Evolutionary conservation across 2,888 invertebrate genomes (phyloP).

Genomic region (Agrochola litura): DNA sequence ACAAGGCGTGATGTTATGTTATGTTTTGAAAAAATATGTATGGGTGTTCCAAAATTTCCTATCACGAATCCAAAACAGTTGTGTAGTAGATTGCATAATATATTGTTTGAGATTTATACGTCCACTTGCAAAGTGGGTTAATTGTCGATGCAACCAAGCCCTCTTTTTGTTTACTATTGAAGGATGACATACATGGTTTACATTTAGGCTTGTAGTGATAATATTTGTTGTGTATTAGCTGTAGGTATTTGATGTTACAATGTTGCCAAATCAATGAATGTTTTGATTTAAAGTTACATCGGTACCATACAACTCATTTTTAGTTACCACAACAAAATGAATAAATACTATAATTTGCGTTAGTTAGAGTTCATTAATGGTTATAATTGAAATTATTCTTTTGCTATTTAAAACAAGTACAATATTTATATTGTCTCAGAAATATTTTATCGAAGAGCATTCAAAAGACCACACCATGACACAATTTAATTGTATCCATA

Average conservation of each 20-base stretch:
- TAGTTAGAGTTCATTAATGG: not conserved
- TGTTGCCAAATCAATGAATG: not conserved
- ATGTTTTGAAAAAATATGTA: not conserved
- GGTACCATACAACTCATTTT: not conserved
- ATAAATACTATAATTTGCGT: not conserved
- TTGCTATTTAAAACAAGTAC: not conserved
- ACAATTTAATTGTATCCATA: not conserved
- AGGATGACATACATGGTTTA: conserved; percentile 23
- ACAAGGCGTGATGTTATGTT: too few species aligned
- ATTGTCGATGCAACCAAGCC: conserved; percentile 24
- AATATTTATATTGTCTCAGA: not conserved
- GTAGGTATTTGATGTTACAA: not conserved
- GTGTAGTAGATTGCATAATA: conserved; percentile 12
- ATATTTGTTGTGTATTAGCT: not conserved
- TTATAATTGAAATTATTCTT: not conserved
- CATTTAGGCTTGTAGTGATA: not conserved
- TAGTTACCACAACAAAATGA: not conserved
- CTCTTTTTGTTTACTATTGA: conserved; percentile 23
- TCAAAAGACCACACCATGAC: not conserved
- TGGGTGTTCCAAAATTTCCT: not conserved
- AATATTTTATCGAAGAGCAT: not conserved
- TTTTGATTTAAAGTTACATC: not conserved
- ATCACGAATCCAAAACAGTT: not conserved
- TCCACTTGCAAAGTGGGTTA: conserved; percentile 33
- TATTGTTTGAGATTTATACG: not conserved